phyloP scores from a whole-genome alignment of 2,113 vertebrate species.

The Climacteris rufus region DNA sequence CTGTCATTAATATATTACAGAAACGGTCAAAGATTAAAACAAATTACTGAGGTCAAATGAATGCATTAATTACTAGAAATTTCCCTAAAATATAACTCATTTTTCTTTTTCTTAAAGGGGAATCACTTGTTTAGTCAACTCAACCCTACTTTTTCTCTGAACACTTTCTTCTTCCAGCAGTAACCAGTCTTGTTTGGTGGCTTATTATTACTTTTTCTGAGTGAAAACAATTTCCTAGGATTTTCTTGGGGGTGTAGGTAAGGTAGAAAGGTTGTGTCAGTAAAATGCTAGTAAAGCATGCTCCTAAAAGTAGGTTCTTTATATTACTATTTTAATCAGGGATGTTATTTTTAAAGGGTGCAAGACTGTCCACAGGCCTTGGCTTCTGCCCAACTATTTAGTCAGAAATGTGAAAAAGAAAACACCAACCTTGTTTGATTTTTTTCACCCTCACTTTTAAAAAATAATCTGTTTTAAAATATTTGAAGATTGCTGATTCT shows the following conservation, averaged over 20 bases:
- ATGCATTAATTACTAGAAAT: neutral
- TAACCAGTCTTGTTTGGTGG: neutral
- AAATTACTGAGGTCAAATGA: neutral
- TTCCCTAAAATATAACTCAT: neutral
- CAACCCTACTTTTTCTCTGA: neutral
- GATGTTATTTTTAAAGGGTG: neutral
- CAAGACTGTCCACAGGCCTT: neutral
- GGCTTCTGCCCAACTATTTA: neutral
- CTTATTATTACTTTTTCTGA: neutral
- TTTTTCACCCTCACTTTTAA: neutral
- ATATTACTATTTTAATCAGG: neutral
- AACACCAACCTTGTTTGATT: neutral
- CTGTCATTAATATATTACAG: neutral
- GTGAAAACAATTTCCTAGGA: neutral
- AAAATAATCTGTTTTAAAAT: neutral
- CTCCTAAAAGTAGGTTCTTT: neutral
- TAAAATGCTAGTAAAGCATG: neutral
- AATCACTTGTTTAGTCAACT: neutral
- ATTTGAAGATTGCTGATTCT: neutral
- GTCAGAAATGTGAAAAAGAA: neutral
- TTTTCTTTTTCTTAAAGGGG: slow-evolving; percentile 21
- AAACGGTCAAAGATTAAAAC: neutral
- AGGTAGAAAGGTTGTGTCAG: neutral
- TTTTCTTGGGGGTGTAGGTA: neutral
- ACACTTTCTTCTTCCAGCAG: neutral